These are phyloP conservation scores for Gobius niger DNA, from an alignment of 2,113 vertebrate species.

Conservation along the genomic window DNA sequence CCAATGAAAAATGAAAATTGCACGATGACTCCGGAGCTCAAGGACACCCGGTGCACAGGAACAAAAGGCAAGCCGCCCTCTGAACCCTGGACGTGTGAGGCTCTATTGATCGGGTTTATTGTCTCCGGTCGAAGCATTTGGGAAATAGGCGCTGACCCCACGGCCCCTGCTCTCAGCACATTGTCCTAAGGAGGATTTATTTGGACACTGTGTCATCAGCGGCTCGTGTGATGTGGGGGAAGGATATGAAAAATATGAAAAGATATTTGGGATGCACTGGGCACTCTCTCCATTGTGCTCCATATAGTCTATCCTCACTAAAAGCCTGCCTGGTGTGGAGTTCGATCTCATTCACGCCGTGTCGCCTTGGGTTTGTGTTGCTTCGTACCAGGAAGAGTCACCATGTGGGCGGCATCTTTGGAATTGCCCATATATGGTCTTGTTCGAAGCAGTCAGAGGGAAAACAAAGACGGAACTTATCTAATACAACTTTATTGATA, in stretches of 20 bases:
- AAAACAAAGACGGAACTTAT: too few relatives aligned
- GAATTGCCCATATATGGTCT: too few relatives aligned
- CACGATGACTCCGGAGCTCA: conserved; percentile 14
- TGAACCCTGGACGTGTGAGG: conserved; percentile 38
- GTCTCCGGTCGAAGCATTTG: background rate
- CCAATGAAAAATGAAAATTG: conserved; percentile 29
- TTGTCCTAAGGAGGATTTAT: background rate
- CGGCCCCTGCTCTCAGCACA: background rate
- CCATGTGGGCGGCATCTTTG: too few relatives aligned
- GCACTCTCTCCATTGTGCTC: too few relatives aligned
- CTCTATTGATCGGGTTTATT: conserved; percentile 48
- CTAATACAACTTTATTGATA: too few relatives aligned
- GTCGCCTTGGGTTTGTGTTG: too few relatives aligned
- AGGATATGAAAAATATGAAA: background rate
- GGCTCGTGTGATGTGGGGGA: background rate
- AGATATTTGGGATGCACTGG: background rate
- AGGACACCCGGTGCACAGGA: conserved; percentile 23
- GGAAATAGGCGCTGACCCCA: background rate
- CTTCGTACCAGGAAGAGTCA: too few relatives aligned
- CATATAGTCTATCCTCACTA: too few relatives aligned
- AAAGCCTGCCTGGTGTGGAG: too few relatives aligned
- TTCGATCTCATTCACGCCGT: too few relatives aligned
- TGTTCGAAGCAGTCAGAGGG: too few relatives aligned
- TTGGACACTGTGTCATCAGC: background rate
- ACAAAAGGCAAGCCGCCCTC: conserved; percentile 22